Base-by-base conservation (phyloP, 2,888 invertebrate species). In the Acanthococcus lagerstroemiae region DNA sequence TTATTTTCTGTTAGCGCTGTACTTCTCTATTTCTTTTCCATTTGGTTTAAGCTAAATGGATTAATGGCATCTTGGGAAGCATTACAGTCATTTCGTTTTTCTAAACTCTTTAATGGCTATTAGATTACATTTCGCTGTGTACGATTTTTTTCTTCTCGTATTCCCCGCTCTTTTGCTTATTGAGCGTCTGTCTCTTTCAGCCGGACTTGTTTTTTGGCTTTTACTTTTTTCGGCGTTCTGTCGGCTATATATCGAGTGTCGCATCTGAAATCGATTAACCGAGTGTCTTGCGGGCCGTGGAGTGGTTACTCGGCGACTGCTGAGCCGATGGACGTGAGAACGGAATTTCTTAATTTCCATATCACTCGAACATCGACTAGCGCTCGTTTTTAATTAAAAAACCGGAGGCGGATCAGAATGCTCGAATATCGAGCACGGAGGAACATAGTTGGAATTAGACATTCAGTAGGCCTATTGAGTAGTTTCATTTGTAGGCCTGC, bases 101-200 rank as follows among this genome's bases (percentile, higher is more conserved):
- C 61, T 61, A 50, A 50, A 26, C 50, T 61, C 61, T 61, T 61
- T 61, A 61, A 61, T 61, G 61, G 61, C 61, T 27, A 61, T 61
- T 61, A 61, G 50, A 61, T 61, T 50, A 61, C 61, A 61, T 61
- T 61, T 61, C 30, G 50, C 50, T 24, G 50, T 61, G n/a, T 37
- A 15, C n/a, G 37, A 15, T 37, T n/a, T 3, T 37, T 37, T 37
- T 37, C n/a, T 37, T 37, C n/a, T 30, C 12, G 12, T 30, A 9
- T 37, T 3, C n/a, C n/a, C n/a, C 37, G 12, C n/a, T 37, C 37
- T 37, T 37, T 37, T n/a, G 37, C n/a, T n/a, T n/a, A 37, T 37
- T n/a, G n/a, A 37, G n/a, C 37, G 37, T n/a, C n/a, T 37, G 37
- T 37, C 37, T 15, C n/a, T 37, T 37, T 37, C n/a, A n/a, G n/a